Percentiles rank a stretch among this genome's conserved stretches.
These are phyloP conservation scores for Eugnorisma glareosa DNA, from an alignment of 2,888 invertebrate species.

Conservation along the genomic window DNA sequence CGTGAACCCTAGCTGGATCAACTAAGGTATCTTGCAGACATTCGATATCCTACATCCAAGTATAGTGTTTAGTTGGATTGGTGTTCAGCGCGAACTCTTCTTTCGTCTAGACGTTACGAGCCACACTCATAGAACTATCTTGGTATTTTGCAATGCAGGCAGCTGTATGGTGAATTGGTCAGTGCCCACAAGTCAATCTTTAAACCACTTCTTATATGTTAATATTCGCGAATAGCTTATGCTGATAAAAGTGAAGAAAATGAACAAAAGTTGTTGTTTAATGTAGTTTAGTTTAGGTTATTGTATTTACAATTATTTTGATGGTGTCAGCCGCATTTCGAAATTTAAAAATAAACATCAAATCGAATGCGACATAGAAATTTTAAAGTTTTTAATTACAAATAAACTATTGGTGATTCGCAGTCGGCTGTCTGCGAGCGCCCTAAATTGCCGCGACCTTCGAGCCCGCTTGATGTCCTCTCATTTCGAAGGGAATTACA, in stretches of 20 bases:
- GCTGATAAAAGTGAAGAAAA: neutral
- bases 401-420: neutral
- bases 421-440: neutral
- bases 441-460: constrained; percentile 50
- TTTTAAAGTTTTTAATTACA: neutral
- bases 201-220: neutral
- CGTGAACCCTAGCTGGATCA: constrained; percentile 3
- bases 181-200: neutral
- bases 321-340: neutral
- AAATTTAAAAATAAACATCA: neutral
- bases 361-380: neutral
- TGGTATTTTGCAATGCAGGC: neutral
- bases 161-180: too few relatives aligned
- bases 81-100: too few relatives aligned
- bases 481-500: constrained; percentile 52
- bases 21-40: neutral
- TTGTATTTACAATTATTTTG: neutral
- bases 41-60: neutral
- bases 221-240: too few relatives aligned
- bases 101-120: too few relatives aligned
- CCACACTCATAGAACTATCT: neutral
- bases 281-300: neutral
- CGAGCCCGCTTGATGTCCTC: constrained; percentile 30
- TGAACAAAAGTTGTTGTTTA: too few relatives aligned
- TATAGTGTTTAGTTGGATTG: too few relatives aligned